These are phyloP conservation scores for Leucozona laternaria DNA, from an alignment of 2,888 invertebrate genomes.

Conservation along the genomic window DNA sequence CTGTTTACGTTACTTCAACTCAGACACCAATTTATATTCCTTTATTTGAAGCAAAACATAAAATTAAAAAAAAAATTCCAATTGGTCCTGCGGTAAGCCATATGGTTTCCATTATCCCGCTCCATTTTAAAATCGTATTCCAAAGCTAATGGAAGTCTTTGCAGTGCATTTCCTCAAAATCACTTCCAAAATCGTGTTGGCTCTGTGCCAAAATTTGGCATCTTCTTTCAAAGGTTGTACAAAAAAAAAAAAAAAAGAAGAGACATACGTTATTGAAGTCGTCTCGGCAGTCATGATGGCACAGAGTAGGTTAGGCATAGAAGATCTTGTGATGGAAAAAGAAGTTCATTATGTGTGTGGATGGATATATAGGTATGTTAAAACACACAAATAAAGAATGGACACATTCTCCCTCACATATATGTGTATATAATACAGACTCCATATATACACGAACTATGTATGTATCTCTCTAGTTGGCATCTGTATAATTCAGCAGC, in stretches of 20 bases:
- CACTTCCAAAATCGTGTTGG: slow-evolving; percentile 55
- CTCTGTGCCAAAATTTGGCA: slow-evolving; percentile 51
- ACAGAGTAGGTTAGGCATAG: background rate
- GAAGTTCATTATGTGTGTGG: slow-evolving; percentile 46
- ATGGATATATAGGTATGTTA: background rate
- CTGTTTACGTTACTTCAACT: background rate
- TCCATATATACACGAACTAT: background rate
- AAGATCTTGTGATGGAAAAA: slow-evolving; percentile 9
- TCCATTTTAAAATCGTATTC: slow-evolving; percentile 43
- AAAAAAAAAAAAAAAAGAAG: slow-evolving; percentile 8
- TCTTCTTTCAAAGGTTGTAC: slow-evolving; percentile 10
- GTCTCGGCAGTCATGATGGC: background rate
- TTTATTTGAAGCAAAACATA: slow-evolving; percentile 36
- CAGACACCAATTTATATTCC: slow-evolving; percentile 1
- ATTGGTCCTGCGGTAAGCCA: slow-evolving; percentile 57
- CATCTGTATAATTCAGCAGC: slow-evolving; percentile 7
- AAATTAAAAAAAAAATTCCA: slow-evolving; percentile 51
- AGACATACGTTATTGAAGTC: slow-evolving; percentile 26
- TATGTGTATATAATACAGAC: too few relatives aligned
- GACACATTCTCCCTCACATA: slow-evolving; percentile 42
- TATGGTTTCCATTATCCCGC: slow-evolving; percentile 48
- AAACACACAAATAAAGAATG: slow-evolving; percentile 68
- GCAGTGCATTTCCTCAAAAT: slow-evolving; percentile 54
- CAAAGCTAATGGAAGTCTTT: slow-evolving; percentile 64
- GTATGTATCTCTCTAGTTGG: background rate